phyloP scores from a whole-genome alignment of 2,888 invertebrate genomes.

The Lasius fuliginosus region DNA sequence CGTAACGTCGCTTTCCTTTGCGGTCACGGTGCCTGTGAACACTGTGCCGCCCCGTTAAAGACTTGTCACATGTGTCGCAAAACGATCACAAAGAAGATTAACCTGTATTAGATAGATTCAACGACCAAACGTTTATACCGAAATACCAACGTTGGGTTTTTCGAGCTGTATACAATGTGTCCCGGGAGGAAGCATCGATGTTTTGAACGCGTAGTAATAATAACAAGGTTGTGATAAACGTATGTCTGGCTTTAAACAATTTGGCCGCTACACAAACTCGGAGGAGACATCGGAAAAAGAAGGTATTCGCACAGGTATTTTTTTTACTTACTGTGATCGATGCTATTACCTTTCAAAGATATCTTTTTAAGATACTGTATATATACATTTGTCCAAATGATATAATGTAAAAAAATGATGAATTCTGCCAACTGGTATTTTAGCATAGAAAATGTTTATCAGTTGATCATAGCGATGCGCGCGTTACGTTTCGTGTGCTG shows the following conservation, averaged over 20 bases:
- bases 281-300: neutral
- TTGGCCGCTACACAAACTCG: neutral
- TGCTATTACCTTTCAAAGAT: neutral
- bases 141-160: neutral
- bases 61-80: slow-evolving; percentile 96
- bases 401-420: neutral
- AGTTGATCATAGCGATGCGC: neutral
- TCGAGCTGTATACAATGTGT: neutral
- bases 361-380: slow-evolving; percentile 2
- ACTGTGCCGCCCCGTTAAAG: slow-evolving; percentile 93
- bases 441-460: slow-evolving; percentile 2
- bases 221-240: neutral
- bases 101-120: slow-evolving; percentile 86
- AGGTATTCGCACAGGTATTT: neutral
- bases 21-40: slow-evolving; percentile 94
- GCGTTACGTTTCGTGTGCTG: neutral
- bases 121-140: neutral
- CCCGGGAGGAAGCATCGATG: neutral
- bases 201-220: slow-evolving; percentile 12
- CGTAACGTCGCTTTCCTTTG: slow-evolving; percentile 95
- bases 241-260: neutral
- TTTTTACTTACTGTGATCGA: neutral
- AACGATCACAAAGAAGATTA: slow-evolving; percentile 92
- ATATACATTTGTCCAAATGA: neutral
- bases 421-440: slow-evolving; percentile 2